Base-by-base conservation (phyloP, 2,797 vertebrate genomes). In the Pitangus sulphuratus region DNA sequence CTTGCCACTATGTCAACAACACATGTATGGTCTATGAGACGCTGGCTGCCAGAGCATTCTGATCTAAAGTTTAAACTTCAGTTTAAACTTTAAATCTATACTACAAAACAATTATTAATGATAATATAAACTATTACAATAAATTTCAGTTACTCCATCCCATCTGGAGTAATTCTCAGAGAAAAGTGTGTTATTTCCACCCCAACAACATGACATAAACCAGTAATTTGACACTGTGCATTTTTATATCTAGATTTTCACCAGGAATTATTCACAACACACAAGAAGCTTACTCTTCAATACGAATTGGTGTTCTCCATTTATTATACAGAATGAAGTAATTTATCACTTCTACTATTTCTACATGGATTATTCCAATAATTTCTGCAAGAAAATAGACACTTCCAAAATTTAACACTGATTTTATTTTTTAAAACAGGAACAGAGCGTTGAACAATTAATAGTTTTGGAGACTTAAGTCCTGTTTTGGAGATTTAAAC, bases 1-100 rank as follows among this genome's bases (percentile, higher is more conserved):
- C 53, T 87, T 95, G 90, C 79, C 61, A 76, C 94, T 94, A 80
- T 84, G 85, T 96, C 94, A 96, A 96, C 91, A 96, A 87, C 28
- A 70, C 84, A 96, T 5, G 48, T 65, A 95, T 77, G 37, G 84
- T 90, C 89, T 77, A 61, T 1, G 7, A 90, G 85, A 76, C 11
- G n/a, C 37, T 51, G 64, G 37, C 35, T 93, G 84, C 70, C 64
- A 87, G 53, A 35, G 5, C 51, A 58, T 72, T 84, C 76, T 58
- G 47, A 89, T 65, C 42, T 80, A 6, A 84, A 94, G 44, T 42
- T 44, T 84, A 64, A 93, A 70, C 40, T 40, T 40, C 12, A 45
- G 11, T 40, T 93, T 89, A 69, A 69, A 82, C 40, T 86, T 79
- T 62, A 93, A 84, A 77, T 30, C 11, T 48, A 50, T 40, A 61